Evolutionary conservation across 53 echinoderm and acorn worm genomes (phyloP), one percentile per base, ranked within the genome.

Genomic region (Holothuria scabra): DNA sequence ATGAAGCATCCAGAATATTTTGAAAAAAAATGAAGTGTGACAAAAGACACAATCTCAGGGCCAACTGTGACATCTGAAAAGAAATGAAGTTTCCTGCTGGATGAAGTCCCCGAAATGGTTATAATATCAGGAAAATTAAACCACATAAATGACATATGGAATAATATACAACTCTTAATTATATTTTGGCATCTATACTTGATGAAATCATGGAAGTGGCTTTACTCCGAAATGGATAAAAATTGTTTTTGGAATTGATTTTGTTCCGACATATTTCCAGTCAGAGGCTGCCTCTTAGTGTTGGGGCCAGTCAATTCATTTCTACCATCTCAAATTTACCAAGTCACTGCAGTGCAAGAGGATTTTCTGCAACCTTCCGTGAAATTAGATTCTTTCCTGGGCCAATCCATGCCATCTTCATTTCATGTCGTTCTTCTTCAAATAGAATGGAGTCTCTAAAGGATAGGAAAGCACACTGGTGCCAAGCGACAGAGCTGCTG

Each of bases 161-260:
- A 52, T 52, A 52, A 52, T 52, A 52, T 52, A 52, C 52, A 52
- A 18, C 18, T 2, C 18, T 52, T 52, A 18, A 52, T 52, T 52
- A 52, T 52, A 16, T 52, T 52, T 52, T 52, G 52, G 52, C 52
- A 52, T 52, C 52, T 52, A 52, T 18, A 52, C 52, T 52, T 52
- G 52, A 52, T 52, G 72, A 72, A 46, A 48, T 48, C 25, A 72
- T 26, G 37, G 25, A 72, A 72, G 49, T 48, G 72, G 72, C 72
- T 72, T 44, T 44, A 72, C 48, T 72, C 14, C 41, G 25, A n/a
- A 48, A 72, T 72, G 46, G 72, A 44, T 72, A 72, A 72, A 72
- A 72, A 72, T 72, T 72, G 72, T 72, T 72, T 72, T 72, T 72
- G 46, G 72, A 72, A 72, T 72, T 72, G 72, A 72, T 72, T 72